A percentile compares a stretch with the other conserved stretches of the same genome.
Evolutionary conservation across 2,888 invertebrate species (phyloP).

Genomic region (Allophyes oxyacanthae): DNA sequence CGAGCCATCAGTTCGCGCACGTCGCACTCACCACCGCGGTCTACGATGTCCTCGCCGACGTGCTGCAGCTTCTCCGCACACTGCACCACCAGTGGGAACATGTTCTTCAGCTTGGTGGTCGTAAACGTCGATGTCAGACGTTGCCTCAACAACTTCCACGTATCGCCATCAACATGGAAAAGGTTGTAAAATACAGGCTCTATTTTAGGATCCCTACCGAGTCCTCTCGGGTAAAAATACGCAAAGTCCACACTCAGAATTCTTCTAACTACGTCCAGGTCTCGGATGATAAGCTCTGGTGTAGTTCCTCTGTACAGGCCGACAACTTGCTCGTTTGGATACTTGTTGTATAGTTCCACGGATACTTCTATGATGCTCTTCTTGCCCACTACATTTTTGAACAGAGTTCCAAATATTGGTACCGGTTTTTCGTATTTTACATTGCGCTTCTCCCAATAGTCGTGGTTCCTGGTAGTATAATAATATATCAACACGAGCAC

Average conservation of each 20-base stretch:
- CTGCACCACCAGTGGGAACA: conserved; percentile 78
- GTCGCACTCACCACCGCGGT: conserved; percentile 64
- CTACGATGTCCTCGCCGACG: conserved; percentile 61
- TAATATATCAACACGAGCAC: conserved; percentile 59
- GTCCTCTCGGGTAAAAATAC: conserved; percentile 70
- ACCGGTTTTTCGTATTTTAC: conserved; percentile 71
- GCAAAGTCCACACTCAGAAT: conserved; percentile 72
- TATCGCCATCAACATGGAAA: conserved; percentile 74
- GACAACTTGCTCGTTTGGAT: conserved; percentile 74
- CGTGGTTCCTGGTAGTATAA: conserved; percentile 67
- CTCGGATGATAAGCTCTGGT: conserved; percentile 73
- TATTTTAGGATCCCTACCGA: conserved; percentile 60
- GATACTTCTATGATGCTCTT: conserved; percentile 65
- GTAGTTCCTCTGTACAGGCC: conserved; percentile 72
- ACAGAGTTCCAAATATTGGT: conserved; percentile 73
- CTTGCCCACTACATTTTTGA: conserved; percentile 60
- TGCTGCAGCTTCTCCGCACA: conserved; percentile 72
- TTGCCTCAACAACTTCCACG: conserved; percentile 76
- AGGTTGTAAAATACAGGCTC: conserved; percentile 71
- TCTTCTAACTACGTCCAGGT: conserved; percentile 68
- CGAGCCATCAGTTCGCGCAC: conserved; percentile 73
- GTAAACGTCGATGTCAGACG: conserved; percentile 79
- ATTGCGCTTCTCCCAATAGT: conserved; percentile 73
- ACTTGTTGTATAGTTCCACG: conserved; percentile 69
- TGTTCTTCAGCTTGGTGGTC: conserved; percentile 74